Base-by-base conservation (phyloP, 2,888 invertebrate species). In the Thalpophila matura region DNA sequence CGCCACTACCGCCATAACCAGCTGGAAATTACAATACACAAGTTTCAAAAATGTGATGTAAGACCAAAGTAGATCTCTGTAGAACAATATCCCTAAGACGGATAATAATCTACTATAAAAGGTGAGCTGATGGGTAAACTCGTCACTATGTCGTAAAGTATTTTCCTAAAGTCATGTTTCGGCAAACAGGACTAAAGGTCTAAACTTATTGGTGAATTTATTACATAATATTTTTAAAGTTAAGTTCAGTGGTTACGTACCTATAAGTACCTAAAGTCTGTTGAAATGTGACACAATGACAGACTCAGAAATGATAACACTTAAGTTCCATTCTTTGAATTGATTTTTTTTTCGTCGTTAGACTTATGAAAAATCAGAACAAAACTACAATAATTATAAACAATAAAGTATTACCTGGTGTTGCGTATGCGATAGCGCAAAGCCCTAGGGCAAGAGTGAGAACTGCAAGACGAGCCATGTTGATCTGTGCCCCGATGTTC, bases 391-490 rank as follows among this genome's bases (percentile, higher is more conserved):
- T 12, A 42, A n/a, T 42, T 10, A 57, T 51, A 9, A 66, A 58
- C 24, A 45, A 59, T n/a, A n/a, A n/a, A 54, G 7, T 29, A 56
- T 35, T 90, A 91, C 93, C 93, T 89, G 93, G 89, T 38, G 89
- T 85, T 42, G 91, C 91, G 76, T 83, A 84, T 10, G 83, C 83
- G 82, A 88, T 90, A 63, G 85, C 91, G 45, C 89, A 50, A 20
- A 93, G 88, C 81, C 91, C 92, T 68, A 93, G 64, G 78, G 88
- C 92, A 74, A 90, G 69, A 38, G 86, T 84, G 65, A 84, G 79
- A n/a, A 93, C 70, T 70, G 83, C 84, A 29, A 93, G 86, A 49
- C 91, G 91, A 65, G 89, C 85, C 93, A 93, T 94, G 63, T 18
- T 69, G 59, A 18, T 68, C 76, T 71, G 74, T 67, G 89, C 87